A percentile compares a stretch with the other conserved stretches of the same genome.
phyloP scores from a whole-genome alignment of 2,888 invertebrate genomes.

The Bibio marci region DNA sequence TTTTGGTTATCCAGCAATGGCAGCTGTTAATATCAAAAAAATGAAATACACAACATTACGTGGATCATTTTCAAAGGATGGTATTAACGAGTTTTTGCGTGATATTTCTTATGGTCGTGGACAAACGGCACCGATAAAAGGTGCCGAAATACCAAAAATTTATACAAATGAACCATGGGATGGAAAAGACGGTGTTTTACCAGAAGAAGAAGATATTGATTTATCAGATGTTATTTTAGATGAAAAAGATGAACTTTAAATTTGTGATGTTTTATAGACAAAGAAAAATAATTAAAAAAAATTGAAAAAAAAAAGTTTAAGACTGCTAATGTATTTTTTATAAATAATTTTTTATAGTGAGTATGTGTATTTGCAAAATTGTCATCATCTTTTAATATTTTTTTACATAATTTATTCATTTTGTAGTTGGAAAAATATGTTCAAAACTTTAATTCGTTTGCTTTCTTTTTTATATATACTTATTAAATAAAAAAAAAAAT shows the following conservation, averaged over 20 bases:
- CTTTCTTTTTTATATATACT: no score
- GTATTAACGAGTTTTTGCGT: constrained; percentile 87
- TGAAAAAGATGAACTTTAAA: constrained; percentile 60
- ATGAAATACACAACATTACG: constrained; percentile 87
- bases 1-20: constrained; percentile 98
- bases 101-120: constrained; percentile 88
- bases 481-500: no score
- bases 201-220: constrained; percentile 78
- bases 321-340: no score
- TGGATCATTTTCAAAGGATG: constrained; percentile 86
- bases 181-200: constrained; percentile 80
- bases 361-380: no score
- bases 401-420: no score
- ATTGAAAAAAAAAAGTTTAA: no score
- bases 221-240: constrained; percentile 76
- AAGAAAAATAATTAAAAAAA: no score
- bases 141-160: constrained; percentile 62
- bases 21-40: constrained; percentile 89
- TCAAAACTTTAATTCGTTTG: no score
- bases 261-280: no score
- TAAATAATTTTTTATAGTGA: no score
- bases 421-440: no score
- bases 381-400: no score
- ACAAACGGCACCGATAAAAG: constrained; percentile 72
- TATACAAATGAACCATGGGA: constrained; percentile 66